A percentile compares a stretch with the other conserved stretches of the same genome.
Evolutionary conservation across 2,113 vertebrate genomes (phyloP).

Genomic region (Amblyopsis rosae): DNA sequence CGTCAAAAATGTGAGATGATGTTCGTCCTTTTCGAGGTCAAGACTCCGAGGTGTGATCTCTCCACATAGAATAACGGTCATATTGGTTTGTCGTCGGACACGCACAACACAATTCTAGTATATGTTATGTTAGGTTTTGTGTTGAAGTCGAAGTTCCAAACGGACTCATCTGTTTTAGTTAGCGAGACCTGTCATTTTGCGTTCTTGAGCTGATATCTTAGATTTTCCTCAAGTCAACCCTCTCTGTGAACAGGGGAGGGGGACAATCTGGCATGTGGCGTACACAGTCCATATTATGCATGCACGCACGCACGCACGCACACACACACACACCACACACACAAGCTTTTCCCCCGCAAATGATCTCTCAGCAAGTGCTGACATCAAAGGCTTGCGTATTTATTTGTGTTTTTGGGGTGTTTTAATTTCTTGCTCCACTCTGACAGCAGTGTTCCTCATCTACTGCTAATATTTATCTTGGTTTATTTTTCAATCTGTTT

Average conservation of each 20-base stretch:
- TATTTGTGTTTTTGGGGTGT: constrained; percentile 52
- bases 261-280: constrained; percentile 13
- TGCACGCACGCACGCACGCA: constrained; percentile 15
- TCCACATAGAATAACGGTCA: neutral
- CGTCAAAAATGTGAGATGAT: no score
- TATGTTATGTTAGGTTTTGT: constrained; percentile 2
- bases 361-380: neutral
- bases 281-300: constrained; percentile 2
- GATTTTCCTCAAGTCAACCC: constrained; percentile 38
- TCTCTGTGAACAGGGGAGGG: constrained; percentile 2
- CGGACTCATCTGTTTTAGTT: constrained; percentile 24
- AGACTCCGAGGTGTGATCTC: no score
- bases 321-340: constrained; percentile 3
- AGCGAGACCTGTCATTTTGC: constrained; percentile 30
- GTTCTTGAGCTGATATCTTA: constrained; percentile 52
- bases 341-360: constrained; percentile 29
- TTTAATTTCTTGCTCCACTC: constrained; percentile 64
- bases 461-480: constrained; percentile 1
- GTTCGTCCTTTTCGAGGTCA: no score
- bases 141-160: constrained; percentile 7
- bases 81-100: neutral
- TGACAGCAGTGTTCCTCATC: constrained; percentile 45
- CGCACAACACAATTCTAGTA: neutral
- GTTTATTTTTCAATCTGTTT: constrained; percentile 62
- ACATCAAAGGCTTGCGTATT: constrained; percentile 22